Conservation (phyloP, 2,888 invertebrate species). For the Rhabditoides inermis region DNA sequence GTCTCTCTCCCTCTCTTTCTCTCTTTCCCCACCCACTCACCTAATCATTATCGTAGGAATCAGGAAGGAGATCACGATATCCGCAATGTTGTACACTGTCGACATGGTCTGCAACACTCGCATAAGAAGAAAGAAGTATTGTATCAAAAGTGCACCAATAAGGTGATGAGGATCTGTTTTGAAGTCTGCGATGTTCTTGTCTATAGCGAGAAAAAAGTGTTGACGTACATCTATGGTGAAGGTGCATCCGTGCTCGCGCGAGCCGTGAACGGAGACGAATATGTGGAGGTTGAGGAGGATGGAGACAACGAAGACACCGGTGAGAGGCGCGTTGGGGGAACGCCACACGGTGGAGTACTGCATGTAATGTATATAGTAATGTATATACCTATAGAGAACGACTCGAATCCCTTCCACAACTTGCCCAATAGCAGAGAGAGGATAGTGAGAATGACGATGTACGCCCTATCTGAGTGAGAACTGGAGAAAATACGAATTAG, state of each 20-base stretch:
- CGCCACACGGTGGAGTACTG: constrained; percentile 8
- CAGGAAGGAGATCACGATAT: constrained; percentile 18
- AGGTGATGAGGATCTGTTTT: background rate
- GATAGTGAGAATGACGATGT: too few species aligned
- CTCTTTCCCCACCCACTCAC: too few species aligned
- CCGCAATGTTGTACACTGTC: constrained; percentile 7
- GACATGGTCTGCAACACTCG: constrained; percentile 1
- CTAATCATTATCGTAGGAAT: too few species aligned
- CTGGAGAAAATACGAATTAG: too few species aligned
- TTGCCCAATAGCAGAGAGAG: too few species aligned
- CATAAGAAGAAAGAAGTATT: background rate
- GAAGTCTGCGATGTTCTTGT: background rate
- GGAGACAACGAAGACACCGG: constrained; percentile 2
- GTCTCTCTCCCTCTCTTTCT: too few species aligned
- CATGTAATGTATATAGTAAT: too few species aligned
- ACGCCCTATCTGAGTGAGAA: too few species aligned
- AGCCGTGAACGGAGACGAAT: background rate
- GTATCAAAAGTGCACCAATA: background rate
- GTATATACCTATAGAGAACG: too few species aligned
- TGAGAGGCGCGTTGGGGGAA: background rate
- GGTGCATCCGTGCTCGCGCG: background rate
- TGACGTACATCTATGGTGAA: constrained; percentile 2
- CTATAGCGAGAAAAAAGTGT: background rate
- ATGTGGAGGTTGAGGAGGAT: constrained; percentile 6
- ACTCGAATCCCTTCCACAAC: too few species aligned